Evolutionary conservation across 1,140 invertebrate species (phyloP).

Genomic region (Lysiphlebus fabarum): DNA sequence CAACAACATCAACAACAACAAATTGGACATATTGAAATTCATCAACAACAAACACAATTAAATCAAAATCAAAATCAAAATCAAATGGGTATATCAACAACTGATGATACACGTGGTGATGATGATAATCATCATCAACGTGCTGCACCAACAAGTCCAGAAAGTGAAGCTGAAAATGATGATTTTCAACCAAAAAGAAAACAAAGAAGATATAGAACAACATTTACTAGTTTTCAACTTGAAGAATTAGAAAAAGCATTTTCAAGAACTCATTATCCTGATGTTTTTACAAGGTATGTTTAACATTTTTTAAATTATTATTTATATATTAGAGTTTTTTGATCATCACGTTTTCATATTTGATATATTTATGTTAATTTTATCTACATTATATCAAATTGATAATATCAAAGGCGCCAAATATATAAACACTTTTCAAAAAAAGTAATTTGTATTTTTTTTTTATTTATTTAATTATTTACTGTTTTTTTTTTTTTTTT

Average conservation of each 20-base stretch:
- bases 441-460: background rate
- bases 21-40: background rate
- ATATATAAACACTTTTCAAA: background rate
- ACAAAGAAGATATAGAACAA: constrained; percentile 87
- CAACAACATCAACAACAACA: constrained; percentile 15
- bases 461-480: background rate
- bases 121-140: constrained; percentile 46
- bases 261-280: constrained; percentile 94
- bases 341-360: constrained; percentile 9
- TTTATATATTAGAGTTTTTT: constrained; percentile 1
- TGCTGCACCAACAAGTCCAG: constrained; percentile 58
- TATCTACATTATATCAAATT: constrained; percentile 3
- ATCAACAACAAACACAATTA: constrained; percentile 21
- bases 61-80: constrained; percentile 25
- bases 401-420: constrained; percentile 3
- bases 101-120: constrained; percentile 45
- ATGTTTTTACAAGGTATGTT: constrained; percentile 92
- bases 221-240: constrained; percentile 92
- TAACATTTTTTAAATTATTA: constrained; percentile 9
- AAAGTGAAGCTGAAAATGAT: constrained; percentile 73
- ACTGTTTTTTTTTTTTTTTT: background rate
- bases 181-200: constrained; percentile 86
- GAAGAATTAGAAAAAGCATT: constrained; percentile 98
- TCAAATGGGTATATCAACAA: constrained; percentile 49
- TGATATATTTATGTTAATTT: constrained; percentile 14